These are phyloP conservation scores for Automeris io DNA, from an alignment of 2,888 invertebrate species.

Conservation along the genomic window DNA sequence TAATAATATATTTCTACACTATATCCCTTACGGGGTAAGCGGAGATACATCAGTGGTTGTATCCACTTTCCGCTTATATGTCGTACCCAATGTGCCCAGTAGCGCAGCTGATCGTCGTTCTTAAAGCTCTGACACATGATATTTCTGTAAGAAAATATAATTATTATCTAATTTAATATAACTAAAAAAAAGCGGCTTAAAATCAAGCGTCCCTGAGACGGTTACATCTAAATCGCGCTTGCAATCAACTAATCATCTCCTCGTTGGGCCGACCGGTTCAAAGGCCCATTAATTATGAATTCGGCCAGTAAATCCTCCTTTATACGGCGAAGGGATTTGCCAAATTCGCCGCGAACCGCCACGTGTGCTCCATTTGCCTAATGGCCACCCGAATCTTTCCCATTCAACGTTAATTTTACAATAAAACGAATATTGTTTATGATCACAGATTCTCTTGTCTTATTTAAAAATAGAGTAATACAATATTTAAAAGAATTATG, in stretches of 20 bases:
- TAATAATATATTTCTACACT: no score
- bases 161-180: no score
- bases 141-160: no score
- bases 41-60: no score
- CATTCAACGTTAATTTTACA: slow-evolving; percentile 25
- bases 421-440: slow-evolving; percentile 8
- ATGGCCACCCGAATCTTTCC: slow-evolving; percentile 61
- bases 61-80: no score
- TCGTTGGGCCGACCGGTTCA: slow-evolving; percentile 50
- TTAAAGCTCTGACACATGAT: no score
- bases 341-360: slow-evolving; percentile 37
- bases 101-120: no score
- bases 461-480: no score
- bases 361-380: slow-evolving; percentile 71
- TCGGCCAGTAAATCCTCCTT: slow-evolving; percentile 70
- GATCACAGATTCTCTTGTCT: no score
- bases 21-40: no score
- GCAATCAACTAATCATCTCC: slow-evolving; percentile 62
- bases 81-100: no score
- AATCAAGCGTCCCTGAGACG: slow-evolving; percentile 6
- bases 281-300: slow-evolving; percentile 71
- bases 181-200: slow-evolving; percentile 4
- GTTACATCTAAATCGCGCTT: slow-evolving; percentile 37
- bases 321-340: slow-evolving; percentile 67
- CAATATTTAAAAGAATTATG: no score